Evolutionary conservation across 2,888 invertebrate genomes (phyloP).

Genomic region (Sphaerolaimus hirsutus): DNA sequence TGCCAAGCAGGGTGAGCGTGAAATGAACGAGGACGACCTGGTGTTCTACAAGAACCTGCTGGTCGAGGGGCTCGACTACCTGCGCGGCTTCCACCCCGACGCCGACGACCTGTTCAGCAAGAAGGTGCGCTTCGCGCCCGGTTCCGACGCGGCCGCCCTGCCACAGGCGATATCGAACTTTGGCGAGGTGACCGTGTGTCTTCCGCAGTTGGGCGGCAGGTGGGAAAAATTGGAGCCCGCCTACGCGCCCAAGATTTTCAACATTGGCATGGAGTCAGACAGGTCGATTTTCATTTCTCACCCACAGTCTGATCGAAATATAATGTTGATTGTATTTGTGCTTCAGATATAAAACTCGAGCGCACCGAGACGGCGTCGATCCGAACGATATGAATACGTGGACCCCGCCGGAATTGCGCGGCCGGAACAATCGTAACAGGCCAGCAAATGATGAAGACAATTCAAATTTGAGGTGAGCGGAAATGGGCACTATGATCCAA

Average conservation of each 20-base stretch:
- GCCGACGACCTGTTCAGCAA: slow-evolving; percentile 26
- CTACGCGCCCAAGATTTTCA: slow-evolving; percentile 18
- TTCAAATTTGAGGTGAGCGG: too few species aligned
- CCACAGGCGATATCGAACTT: slow-evolving; percentile 60
- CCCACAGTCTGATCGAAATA: too few species aligned
- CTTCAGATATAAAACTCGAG: neutral
- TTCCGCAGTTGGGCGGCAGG: slow-evolving; percentile 26
- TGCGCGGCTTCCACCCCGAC: slow-evolving; percentile 53
- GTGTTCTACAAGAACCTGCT: slow-evolving; percentile 89
- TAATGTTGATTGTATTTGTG: neutral
- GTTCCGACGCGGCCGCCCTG: slow-evolving; percentile 21
- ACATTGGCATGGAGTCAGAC: slow-evolving; percentile 15
- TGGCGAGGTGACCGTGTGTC: slow-evolving; percentile 64
- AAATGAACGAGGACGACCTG: slow-evolving; percentile 50
- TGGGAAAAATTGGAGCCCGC: slow-evolving; percentile 17
- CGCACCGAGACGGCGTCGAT: too few species aligned
- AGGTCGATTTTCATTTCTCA: neutral
- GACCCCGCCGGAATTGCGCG: too few species aligned
- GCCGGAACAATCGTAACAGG: too few species aligned
- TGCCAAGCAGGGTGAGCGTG: slow-evolving; percentile 16
- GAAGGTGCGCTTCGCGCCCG: slow-evolving; percentile 43
- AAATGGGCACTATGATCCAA: too few species aligned
- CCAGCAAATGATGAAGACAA: too few species aligned
- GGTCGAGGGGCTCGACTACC: slow-evolving; percentile 75
- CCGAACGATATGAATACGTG: too few species aligned